phyloP scores from a whole-genome alignment of 2,113 vertebrate genomes.

The Oryzias melastigma region DNA sequence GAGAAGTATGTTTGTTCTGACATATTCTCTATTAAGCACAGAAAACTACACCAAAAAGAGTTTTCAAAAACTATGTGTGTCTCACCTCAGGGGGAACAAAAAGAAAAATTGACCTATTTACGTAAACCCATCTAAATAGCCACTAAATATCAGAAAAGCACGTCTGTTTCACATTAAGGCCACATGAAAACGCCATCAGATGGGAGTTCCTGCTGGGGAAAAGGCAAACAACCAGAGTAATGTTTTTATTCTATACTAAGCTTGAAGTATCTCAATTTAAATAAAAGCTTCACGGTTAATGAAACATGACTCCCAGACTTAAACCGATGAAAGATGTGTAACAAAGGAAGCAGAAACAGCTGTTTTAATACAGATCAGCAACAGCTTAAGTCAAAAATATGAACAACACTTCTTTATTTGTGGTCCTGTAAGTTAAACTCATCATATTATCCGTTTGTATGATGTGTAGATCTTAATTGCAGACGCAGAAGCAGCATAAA shows the following conservation, averaged over 20 bases:
- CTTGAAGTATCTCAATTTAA: not conserved
- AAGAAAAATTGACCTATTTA: too few relatives aligned
- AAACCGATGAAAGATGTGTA: not conserved
- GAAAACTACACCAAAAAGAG: too few relatives aligned
- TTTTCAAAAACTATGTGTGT: too few relatives aligned
- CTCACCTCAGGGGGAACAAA: too few relatives aligned
- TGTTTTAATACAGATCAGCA: not conserved
- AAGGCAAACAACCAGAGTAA: not conserved
- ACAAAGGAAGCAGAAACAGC: not conserved
- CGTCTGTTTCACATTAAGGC: not conserved
- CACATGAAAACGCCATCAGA: not conserved
- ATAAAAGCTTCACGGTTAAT: slow-evolving; percentile 2
- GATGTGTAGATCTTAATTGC: too few relatives aligned
- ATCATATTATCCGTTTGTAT: too few relatives aligned
- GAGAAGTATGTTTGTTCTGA: too few relatives aligned
- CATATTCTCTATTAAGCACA: too few relatives aligned
- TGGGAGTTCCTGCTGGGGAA: not conserved
- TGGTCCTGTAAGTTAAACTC: not conserved
- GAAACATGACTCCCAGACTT: not conserved
- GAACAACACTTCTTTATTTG: not conserved
- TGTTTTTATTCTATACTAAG: not conserved
- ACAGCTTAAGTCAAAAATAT: slow-evolving; percentile 6
- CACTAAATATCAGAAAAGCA: not conserved
- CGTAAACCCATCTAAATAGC: not conserved
- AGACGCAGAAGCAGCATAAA: too few relatives aligned